Conservation (phyloP, 1,140 invertebrate genomes). For the Platyscapa corneri region DNA sequence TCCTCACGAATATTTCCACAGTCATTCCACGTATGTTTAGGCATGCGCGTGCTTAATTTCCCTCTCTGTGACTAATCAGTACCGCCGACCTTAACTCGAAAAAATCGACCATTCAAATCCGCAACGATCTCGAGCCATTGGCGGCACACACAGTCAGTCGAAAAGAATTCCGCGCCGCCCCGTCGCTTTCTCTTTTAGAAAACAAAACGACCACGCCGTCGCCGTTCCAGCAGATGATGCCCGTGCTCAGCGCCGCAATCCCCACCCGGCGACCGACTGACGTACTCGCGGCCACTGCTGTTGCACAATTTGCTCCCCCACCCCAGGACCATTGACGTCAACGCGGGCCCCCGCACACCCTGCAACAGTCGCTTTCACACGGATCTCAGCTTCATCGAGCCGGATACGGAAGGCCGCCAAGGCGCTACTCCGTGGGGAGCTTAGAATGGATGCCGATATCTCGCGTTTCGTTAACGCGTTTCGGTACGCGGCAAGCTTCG, state of each 20-base stretch:
- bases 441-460: background rate
- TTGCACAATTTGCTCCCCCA: constrained; percentile 71
- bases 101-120: background rate
- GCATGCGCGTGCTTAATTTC: background rate
- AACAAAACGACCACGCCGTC: background rate
- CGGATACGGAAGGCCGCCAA: constrained; percentile 26
- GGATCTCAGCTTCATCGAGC: constrained; percentile 67
- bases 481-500: background rate
- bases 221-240: constrained; percentile 1
- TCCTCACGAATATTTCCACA: background rate
- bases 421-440: background rate
- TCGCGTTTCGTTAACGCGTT: constrained; percentile 39
- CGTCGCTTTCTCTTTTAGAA: constrained; percentile 32
- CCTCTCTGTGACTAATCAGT: background rate
- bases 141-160: background rate
- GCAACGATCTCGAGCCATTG: background rate
- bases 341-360: constrained; percentile 40
- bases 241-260: background rate
- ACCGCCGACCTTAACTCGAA: background rate
- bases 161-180: background rate
- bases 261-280: background rate
- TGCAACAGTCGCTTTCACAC: constrained; percentile 66
- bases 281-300: constrained; percentile 43
- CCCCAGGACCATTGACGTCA: constrained; percentile 67
- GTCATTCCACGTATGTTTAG: background rate